Conservation (phyloP, 2,113 vertebrate genomes). For the Gallinago undulata region DNA sequence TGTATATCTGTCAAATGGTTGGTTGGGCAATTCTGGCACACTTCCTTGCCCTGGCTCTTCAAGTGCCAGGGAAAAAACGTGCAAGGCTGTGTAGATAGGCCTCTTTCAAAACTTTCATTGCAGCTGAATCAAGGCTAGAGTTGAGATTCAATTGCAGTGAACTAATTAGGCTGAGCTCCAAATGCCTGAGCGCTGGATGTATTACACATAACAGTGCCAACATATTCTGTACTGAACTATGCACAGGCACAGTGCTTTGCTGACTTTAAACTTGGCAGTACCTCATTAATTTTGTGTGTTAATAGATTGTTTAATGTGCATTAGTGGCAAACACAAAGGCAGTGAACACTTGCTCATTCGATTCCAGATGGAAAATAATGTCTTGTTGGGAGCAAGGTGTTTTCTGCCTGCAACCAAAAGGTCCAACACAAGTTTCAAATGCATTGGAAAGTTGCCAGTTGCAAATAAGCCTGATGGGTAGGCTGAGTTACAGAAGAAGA, state of each 20-base stretch:
- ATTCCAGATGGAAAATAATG: not conserved
- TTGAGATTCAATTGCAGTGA: conserved; percentile 41
- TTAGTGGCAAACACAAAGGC: conserved; percentile 22
- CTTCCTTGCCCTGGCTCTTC: not conserved
- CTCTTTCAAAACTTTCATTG: conserved; percentile 30
- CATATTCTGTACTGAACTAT: not conserved
- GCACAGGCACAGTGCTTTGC: not conserved
- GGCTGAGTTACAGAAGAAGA: not conserved
- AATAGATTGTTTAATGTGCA: conserved; percentile 35
- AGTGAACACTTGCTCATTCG: not conserved
- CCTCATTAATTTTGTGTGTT: conserved; percentile 41
- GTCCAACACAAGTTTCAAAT: not conserved
- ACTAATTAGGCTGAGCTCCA: conserved; percentile 59
- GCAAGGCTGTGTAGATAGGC: not conserved
- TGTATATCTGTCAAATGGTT: not conserved
- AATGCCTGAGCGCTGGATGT: not conserved
- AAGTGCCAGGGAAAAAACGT: not conserved
- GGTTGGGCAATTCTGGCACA: conserved; percentile 35
- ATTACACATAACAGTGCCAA: not conserved
- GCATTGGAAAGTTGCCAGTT: not conserved
- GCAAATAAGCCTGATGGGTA: not conserved
- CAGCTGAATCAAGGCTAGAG: conserved; percentile 15
- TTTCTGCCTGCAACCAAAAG: not conserved
- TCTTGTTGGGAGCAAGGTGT: conserved; percentile 25
- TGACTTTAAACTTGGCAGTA: conserved; percentile 6